Evolutionary conservation across 2,113 vertebrate species (phyloP).

Genomic region (Barnardius zonarius): DNA sequence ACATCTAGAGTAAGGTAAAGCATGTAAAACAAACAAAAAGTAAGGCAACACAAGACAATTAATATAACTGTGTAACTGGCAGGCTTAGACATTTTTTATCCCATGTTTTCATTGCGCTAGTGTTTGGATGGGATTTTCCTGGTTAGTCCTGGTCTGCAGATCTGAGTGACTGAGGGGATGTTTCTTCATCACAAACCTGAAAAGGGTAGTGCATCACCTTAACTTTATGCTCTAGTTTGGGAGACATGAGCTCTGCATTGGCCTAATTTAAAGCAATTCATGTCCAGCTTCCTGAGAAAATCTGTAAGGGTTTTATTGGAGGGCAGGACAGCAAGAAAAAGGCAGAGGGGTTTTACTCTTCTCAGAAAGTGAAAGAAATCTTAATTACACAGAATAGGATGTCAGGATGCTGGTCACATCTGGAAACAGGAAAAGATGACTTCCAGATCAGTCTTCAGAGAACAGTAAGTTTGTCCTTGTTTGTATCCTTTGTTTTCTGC

Average conservation of each 20-base stretch:
- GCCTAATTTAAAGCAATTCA: not conserved
- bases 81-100: not conserved
- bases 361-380: not conserved
- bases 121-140: not conserved
- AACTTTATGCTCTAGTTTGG: not conserved
- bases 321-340: not conserved
- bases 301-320: not conserved
- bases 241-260: not conserved
- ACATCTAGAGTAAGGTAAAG: not conserved
- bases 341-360: not conserved
- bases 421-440: not conserved
- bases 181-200: not conserved
- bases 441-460: not conserved
- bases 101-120: not conserved
- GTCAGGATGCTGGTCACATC: not conserved
- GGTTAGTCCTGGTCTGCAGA: not conserved
- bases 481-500: not conserved
- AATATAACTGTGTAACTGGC: not conserved
- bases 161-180: not conserved
- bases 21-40: not conserved
- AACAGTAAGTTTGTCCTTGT: not conserved
- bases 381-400: not conserved
- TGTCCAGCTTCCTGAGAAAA: not conserved
- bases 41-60: not conserved
- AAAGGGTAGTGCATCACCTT: not conserved